Base-by-base conservation (phyloP, 2,797 vertebrate genomes). In the Odontamblyopus lacepedii region DNA sequence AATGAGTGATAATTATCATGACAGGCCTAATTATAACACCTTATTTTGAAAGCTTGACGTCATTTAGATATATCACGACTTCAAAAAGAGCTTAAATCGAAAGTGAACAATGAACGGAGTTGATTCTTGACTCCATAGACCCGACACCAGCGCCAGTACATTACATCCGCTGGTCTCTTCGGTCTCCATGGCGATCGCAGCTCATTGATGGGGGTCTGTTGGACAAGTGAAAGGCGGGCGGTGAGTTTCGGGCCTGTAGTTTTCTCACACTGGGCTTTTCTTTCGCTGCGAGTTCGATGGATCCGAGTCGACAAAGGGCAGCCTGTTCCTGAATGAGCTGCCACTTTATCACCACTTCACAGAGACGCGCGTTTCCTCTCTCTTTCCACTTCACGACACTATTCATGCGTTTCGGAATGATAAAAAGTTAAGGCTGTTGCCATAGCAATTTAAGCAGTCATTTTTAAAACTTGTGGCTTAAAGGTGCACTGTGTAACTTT, bases 341-440 rank as follows among this genome's bases (percentile, higher is more conserved):
- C 83, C 86, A 89, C 91, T 91, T 87, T 81, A 91, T 91, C 88
- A 82, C 83, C 75, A 73, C 88, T 90, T 85, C 86, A 91, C 82
- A 86, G 76, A 76, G 75, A 41, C 35, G 79, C 79, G 75, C 56
- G 78, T 80, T 82, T 84, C 75, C 74, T 78, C 84, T 72, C 78
- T 85, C 72, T 89, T 91, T 92, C 87, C 86, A 84, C 80, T 88
- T 73, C 56, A 69, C 74, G 78, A 76, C 26, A 26, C 13, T 48
- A 4, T 16, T 15, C 44, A 48, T 15, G 13, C 3, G 13, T 15
- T 48, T 48, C 41, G 13, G 13, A 4, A 15, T 48, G 44, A 44
- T 44, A 44, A 44, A 44, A 48, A 48, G 44, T 48, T 48, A 15
- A 13, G 44, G 5, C 44, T 3, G 44, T 15, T 48, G 44, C 44